These are phyloP conservation scores for Eidolon dupreanum DNA, from an alignment of 2,797 vertebrate genomes.

Conservation along the genomic window DNA sequence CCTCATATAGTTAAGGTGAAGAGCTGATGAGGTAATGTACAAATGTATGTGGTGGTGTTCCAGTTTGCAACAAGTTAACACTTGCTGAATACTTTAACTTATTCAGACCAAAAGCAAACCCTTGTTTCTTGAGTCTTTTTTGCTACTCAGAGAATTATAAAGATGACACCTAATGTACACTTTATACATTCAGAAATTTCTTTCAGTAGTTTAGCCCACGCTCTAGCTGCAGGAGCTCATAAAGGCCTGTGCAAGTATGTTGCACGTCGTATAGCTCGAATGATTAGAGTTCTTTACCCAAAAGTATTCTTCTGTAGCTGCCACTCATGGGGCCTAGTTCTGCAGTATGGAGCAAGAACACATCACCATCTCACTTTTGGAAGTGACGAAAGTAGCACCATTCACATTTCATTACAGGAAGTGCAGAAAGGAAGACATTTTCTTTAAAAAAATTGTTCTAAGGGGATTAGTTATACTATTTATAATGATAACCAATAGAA, in stretches of 20 bases:
- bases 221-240: neutral
- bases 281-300: neutral
- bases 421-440: neutral
- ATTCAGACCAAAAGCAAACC: neutral
- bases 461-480: neutral
- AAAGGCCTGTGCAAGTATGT: neutral
- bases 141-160: neutral
- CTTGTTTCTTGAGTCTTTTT: neutral
- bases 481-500: neutral
- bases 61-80: neutral
- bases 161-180: neutral
- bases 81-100: neutral
- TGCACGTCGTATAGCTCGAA: neutral
- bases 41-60: neutral
- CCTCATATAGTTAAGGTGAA: neutral
- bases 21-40: neutral
- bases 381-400: neutral
- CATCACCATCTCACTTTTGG: too few relatives aligned
- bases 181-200: neutral
- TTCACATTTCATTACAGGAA: neutral
- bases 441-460: neutral
- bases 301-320: neutral
- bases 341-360: neutral
- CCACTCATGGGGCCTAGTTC: neutral
- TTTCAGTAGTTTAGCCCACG: neutral